A percentile compares a stretch with the other conserved stretches of the same genome.
These are phyloP conservation scores for Zootoca vivipara DNA, from an alignment of 2,113 vertebrate genomes.

Conservation along the genomic window DNA sequence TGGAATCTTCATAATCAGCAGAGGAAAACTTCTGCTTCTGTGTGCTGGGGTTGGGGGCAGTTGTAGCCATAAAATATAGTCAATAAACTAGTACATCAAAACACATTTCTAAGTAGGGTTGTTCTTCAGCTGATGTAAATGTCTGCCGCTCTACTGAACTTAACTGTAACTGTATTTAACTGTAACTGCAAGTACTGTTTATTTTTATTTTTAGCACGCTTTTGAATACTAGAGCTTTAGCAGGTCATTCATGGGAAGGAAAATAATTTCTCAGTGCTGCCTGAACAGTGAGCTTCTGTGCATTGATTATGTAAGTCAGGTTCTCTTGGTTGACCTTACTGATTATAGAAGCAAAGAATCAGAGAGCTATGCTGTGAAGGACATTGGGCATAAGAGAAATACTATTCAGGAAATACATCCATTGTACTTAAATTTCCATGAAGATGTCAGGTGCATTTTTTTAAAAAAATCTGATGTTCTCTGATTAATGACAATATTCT, in stretches of 20 bases:
- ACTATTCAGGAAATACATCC: constrained; percentile 13
- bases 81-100: not conserved
- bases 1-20: not conserved
- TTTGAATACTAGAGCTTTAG: not conserved
- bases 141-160: not conserved
- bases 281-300: not conserved
- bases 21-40: not conserved
- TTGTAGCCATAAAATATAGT: too few relatives aligned
- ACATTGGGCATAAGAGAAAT: not conserved
- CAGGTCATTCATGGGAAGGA: not conserved
- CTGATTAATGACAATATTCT: constrained; percentile 50
- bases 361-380: not conserved
- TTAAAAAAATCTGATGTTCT: constrained; percentile 1
- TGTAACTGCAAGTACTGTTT: not conserved
- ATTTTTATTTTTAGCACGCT: not conserved
- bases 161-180: too few relatives aligned
- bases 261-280: not conserved
- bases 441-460: constrained; percentile 27
- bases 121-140: not conserved
- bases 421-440: constrained; percentile 19
- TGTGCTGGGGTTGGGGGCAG: too few relatives aligned
- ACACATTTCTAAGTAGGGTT: not conserved
- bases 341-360: not conserved
- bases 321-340: not conserved
- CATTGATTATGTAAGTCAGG: not conserved